Base-by-base conservation (phyloP, 2,113 vertebrate genomes). In the Pipa parva region DNA sequence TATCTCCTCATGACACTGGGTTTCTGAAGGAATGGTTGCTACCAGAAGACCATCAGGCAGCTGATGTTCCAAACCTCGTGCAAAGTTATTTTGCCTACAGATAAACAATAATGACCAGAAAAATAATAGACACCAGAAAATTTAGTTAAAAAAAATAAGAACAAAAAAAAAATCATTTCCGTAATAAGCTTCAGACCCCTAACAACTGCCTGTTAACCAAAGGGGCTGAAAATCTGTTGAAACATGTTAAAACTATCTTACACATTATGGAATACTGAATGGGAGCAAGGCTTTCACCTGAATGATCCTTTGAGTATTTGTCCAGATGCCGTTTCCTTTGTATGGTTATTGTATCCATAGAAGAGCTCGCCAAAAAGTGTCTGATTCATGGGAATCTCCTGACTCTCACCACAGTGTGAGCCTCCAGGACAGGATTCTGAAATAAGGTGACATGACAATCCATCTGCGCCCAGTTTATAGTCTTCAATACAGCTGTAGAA, bases 271-370 rank as follows among this genome's bases (percentile, higher is more conserved):
- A n/a, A n/a, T n/a, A n/a, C n/a, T n/a, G n/a, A n/a, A n/a, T n/a
- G n/a, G n/a, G n/a, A 37, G 7, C 7, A n/a, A 15, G 21, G 31
- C 7, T 0, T 71, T 83, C 78, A 99, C 97, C 95, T 95, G 89
- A 95, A 99, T 0, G 92, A 94, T 62, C 93, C 93, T 80, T 92
- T 98, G 71, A 99, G 90, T 78, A 99, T 92, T 74, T 99, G 97
- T 29, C 93, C 93, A 0, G 89, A 22, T 0, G 92, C 91, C 63
- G 93, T 88, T 73, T 95, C 93, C 74, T 84, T 93, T 75, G 86
- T 92, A 75, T 95, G 93, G 79, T 99, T 99, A 84, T 98, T 95
- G 82, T 94, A 98, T 21, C 96, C 96, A 0, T 97, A 98, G 83
- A 98, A 98, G 71, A 99, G 83, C 79, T 99, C 96, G 51, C 95